Base-by-base conservation (phyloP, 1,140 invertebrate genomes). In the Musca domestica region DNA sequence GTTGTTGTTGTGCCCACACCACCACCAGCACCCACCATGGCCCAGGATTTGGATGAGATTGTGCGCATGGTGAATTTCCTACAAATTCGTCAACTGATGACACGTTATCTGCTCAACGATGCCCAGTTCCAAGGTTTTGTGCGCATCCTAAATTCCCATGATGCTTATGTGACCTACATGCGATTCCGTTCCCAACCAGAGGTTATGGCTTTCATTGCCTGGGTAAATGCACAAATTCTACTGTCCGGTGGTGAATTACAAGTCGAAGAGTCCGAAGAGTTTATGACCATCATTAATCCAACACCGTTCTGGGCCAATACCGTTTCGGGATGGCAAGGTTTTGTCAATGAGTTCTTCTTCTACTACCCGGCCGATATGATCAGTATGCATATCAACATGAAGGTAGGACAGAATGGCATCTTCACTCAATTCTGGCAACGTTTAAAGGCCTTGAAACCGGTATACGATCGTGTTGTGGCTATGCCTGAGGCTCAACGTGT, bases 41-140 rank as follows among this genome's bases (percentile, higher is more conserved):
- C 70, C 0, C 75, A 78, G 56, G 78, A 80, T 64, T 61, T 80
- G 15, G 70, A 76, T 19, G 76, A 77, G 52, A 67, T 80, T 22
- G 54, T 66, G 20, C 54, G 69, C 3, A 47, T 78, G 12, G 65
- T 80, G 47, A 76, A 78, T 47, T 70, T 74, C 2, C 71, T 78
- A 41, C 75, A 69, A 3, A 15, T 80, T 4, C 71, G 72, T n/a
- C 70, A 78, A 20, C 64, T 80, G 2, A 27, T 74, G n/a, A 69
- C 68, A 25, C 72, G 78, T 12, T 80, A 80, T 54, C 51, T 80
- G 9, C 65, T 80, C 30, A 80, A 80, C 27, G 78, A 80, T 71
- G 75, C 61, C 9, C 69, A 80, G 70, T 80, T 80, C 52, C 77
- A 80, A 65, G 70, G 72, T 12, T 71, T 80, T 51, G 71, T 80